These are phyloP conservation scores for Eublepharis macularius DNA, from an alignment of 2,113 vertebrate species.

Conservation along the genomic window DNA sequence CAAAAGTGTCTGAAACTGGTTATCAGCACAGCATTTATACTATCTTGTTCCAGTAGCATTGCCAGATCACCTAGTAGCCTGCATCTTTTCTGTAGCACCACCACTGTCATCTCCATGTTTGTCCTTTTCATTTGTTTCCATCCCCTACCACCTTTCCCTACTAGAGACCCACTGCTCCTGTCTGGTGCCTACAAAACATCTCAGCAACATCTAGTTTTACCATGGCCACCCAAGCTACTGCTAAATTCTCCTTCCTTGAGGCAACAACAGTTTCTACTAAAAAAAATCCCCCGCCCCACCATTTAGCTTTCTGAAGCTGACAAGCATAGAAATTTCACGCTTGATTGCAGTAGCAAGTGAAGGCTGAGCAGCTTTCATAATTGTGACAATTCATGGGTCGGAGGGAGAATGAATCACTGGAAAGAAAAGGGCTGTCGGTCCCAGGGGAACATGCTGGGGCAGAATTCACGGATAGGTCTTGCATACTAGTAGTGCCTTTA, in stretches of 20 bases:
- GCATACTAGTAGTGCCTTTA: not conserved
- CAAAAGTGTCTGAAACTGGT: not conserved
- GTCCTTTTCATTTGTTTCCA: not conserved
- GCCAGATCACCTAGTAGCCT: not conserved
- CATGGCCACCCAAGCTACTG: not conserved
- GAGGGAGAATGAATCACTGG: not conserved
- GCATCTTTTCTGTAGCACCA: not conserved
- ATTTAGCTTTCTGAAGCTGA: not conserved
- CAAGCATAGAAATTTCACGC: not conserved
- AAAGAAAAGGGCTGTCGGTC: not conserved
- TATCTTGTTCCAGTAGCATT: accelerated
- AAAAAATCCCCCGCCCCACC: not conserved
- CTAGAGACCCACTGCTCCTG: not conserved
- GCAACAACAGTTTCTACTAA: not conserved
- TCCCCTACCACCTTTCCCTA: not conserved
- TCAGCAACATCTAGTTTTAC: not conserved
- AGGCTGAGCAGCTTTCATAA: not conserved
- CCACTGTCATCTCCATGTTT: not conserved
- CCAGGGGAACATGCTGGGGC: too few species aligned
- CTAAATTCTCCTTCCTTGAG: not conserved
- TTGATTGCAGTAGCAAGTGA: not conserved
- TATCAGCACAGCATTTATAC: not conserved
- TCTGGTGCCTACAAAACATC: not conserved
- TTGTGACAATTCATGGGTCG: not conserved
- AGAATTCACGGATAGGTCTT: not conserved